Base-by-base conservation (phyloP, 2,797 vertebrate genomes). In the Pangasius larnaudii region DNA sequence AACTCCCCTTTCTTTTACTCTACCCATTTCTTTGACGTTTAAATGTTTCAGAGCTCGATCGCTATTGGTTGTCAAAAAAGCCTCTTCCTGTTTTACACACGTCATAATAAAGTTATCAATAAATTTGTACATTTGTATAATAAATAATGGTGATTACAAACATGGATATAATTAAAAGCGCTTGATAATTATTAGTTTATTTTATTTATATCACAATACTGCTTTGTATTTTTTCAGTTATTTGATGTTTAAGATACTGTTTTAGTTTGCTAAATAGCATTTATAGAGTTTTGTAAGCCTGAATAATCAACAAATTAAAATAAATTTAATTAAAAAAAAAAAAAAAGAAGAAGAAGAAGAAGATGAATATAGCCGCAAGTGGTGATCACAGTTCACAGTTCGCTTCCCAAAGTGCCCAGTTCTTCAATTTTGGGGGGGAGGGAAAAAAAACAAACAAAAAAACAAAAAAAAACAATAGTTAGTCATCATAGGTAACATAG, bases 51-150 rank as follows among this genome's bases (percentile, higher is more conserved):
- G 6, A 83, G 58, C 49, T 13, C 36, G 39, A 22, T n/a, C 61
- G 58, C 71, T 33, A 91, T 91, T 91, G 90, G 90, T 36, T 85
- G 84, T 9, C 36, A 46, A 27, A 71, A n/a, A 42, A 78, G 1
- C 9, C 13, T 53, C 69, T 87, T 84, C 80, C 56, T 10, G 27
- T 85, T 67, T 16, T 24, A 71, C 7, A 3, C 77, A 61, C 30
- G 39, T 69, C 85, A 86, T 61, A 89, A 78, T 85, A 83, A 87
- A 88, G 10, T 13, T 10, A 5, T 6, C n/a, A 11, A 27, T 36
- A 1, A n/a, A n/a, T n/a, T n/a, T n/a, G n/a, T n/a, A n/a, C n/a
- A n/a, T 10, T 33, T 81, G 5, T 30, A 61, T 42, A 36, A 14
- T 61, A 39, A 42, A 24, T 19, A 36, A 33, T 18, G 1, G 2